Evolutionary conservation across 2,113 vertebrate species (phyloP).

Genomic region (Antennarius striatus): DNA sequence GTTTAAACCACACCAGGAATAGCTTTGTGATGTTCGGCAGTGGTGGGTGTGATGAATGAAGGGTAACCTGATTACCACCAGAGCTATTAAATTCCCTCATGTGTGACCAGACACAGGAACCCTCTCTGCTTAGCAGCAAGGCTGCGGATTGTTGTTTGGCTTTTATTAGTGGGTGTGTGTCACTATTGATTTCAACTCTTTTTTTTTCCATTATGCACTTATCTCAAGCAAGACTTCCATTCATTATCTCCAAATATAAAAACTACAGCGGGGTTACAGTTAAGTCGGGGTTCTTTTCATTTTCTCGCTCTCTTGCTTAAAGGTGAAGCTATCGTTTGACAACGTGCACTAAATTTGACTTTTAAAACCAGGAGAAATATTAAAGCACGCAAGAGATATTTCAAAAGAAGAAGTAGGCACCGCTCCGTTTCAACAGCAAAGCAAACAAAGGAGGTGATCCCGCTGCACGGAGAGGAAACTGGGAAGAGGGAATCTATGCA

Average conservation of each 20-base stretch:
- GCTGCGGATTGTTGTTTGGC: slow-evolving; percentile 49
- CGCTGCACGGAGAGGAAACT: too few species aligned
- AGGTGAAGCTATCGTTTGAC: not conserved
- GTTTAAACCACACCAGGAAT: slow-evolving; percentile 49
- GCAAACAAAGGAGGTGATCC: too few species aligned
- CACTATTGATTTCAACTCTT: slow-evolving; percentile 60
- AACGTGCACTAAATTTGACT: not conserved
- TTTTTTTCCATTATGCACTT: slow-evolving; percentile 13
- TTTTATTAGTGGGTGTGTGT: slow-evolving; percentile 53
- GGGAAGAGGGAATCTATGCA: too few species aligned
- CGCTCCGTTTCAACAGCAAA: too few species aligned
- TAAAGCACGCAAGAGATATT: too few species aligned
- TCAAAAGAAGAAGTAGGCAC: too few species aligned
- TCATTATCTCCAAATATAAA: slow-evolving; percentile 39
- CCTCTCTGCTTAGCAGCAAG: slow-evolving; percentile 42
- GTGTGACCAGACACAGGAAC: slow-evolving; percentile 67
- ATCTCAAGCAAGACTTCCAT: slow-evolving; percentile 23
- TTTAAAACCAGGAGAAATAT: slow-evolving; percentile 3
- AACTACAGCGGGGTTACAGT: slow-evolving; percentile 14
- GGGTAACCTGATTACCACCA: slow-evolving; percentile 70
- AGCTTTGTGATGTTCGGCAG: slow-evolving; percentile 57
- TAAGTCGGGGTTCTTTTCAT: slow-evolving; percentile 16
- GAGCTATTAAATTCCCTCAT: slow-evolving; percentile 77
- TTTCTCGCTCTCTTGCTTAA: slow-evolving; percentile 3
- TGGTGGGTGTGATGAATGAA: slow-evolving; percentile 63